Evolutionary conservation across 2,797 vertebrate genomes (phyloP).

Genomic region (Eulemur rubriventer): DNA sequence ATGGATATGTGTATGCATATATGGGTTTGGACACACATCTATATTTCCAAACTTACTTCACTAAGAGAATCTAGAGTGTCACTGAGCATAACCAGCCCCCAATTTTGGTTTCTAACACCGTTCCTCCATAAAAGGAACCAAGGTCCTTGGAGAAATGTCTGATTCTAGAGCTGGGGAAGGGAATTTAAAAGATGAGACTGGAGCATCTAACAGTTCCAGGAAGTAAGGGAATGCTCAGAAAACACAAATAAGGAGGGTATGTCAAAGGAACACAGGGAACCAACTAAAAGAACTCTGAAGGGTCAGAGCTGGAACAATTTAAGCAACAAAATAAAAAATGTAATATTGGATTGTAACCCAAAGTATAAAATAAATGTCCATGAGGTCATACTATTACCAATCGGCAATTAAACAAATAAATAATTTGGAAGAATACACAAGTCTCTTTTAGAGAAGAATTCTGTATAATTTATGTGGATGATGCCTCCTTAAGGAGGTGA

Average conservation of each 20-base stretch:
- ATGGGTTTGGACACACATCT: not conserved
- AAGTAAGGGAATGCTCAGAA: not conserved
- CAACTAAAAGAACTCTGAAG: not conserved
- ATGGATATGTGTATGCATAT: not conserved
- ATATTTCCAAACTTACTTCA: not conserved
- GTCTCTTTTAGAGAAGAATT: not conserved
- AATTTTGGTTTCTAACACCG: not conserved
- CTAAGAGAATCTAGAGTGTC: not conserved
- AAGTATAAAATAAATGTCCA: not conserved
- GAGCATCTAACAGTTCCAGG: not conserved
- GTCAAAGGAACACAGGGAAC: not conserved
- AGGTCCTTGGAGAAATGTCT: not conserved
- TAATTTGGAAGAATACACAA: not conserved
- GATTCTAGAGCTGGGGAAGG: not conserved
- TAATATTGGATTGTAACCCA: not conserved
- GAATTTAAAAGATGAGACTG: not conserved
- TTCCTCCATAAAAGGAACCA: not conserved
- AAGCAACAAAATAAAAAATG: not conserved
- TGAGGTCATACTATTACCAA: not conserved
- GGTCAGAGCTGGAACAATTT: not conserved
- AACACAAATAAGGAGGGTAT: not conserved
- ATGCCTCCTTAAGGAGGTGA: not conserved
- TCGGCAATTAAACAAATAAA: not conserved
- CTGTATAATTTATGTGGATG: not conserved
- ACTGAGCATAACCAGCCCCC: not conserved